Evolutionary conservation across 2,797 vertebrate species (phyloP), one percentile per base, ranked within the genome.

Genomic region (Xenopus petersii): DNA sequence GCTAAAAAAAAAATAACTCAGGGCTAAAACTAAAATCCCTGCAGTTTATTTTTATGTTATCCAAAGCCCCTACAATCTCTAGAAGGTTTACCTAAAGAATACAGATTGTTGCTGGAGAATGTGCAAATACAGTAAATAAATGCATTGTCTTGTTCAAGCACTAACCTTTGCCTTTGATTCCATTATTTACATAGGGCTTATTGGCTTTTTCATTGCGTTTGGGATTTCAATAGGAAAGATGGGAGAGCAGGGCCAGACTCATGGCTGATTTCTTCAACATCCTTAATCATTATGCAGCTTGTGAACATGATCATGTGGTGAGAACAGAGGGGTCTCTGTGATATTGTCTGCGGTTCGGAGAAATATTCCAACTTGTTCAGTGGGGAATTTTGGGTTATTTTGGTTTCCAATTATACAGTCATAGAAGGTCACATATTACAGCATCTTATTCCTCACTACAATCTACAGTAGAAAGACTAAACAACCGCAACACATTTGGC

Each of bases 241-340:
- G 93, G 92, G 93, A 6, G 93, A 93, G 79, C 88, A 90, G 2
- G 21, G 93, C 92, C 11, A 92, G 87, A 61, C 13, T 92, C 80
- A 94, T 94, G 93, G 90, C 88, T 0, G 92, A 94, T 26, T 94
- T 95, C 90, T 95, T 94, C 87, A 94, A 92, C 83, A 87, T 94
- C 82, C 91, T 95, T 58, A 95, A 94, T 95, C 66, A 94, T 95
- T 82, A 95, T 95, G 94, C 92, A 86, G 74, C 92, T 95, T 88
- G 94, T 95, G 30, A 90, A 88, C 79, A 83, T 94, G 88, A 94
- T 95, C 83, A 95, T 94, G 93, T 93, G 91, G 92, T 94, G 77
- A 90, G 92, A 7, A 12, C 30, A 64, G 24, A 62, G 9, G 60
- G 10, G 26, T 30, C 13, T n/a, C 17, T 93, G 94, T 96, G 75